Base-by-base conservation (phyloP, 2,113 vertebrate species). In the Rhinolophus sinicus region DNA sequence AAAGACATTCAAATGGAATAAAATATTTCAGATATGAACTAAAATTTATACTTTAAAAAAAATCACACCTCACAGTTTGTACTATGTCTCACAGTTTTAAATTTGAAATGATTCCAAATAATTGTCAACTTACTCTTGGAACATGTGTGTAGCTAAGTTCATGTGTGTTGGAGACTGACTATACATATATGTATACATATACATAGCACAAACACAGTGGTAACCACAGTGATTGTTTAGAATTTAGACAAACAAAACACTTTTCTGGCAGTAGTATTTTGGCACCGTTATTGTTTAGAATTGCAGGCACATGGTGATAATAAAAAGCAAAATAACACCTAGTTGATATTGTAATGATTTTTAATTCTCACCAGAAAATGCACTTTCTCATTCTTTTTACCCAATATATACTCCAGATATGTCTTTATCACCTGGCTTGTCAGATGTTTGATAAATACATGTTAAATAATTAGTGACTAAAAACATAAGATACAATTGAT, bases 61-160 rank as follows among this genome's bases (percentile, higher is more conserved):
- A 33, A 56, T 26, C 21, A 72, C 0, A 72, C 19, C 3, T 60
- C 50, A 86, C 2, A 52, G 15, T 56, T 52, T 82, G 30, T 8
- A 50, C 8, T 60, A 21, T n/a, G 13, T 65, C 19, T 89, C 24
- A 14, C 6, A 70, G 2, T 52, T 35, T 60, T 30, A 81, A 64
- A 73, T 84, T 58, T 94, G 82, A 93, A 76, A 56, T 77, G 19
- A 70, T 44, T 81, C 67, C 22, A 93, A 65, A 28, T 93, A 9
- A 58, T 21, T 52, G 15, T 62, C 30, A 56, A 58, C 9, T 69
- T 87, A 19, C 6, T 40, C 64, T 87, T 64, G 16, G 67, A 78
- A 62, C 26, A 65, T 18, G 7, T 84, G 2, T 54, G 18, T 22
- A 84, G 28, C 19, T 88, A 50, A 67, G 16, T 70, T 65, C 28